These are phyloP conservation scores for Crepidodera aurea DNA, from an alignment of 2,888 invertebrate genomes.

Conservation along the genomic window DNA sequence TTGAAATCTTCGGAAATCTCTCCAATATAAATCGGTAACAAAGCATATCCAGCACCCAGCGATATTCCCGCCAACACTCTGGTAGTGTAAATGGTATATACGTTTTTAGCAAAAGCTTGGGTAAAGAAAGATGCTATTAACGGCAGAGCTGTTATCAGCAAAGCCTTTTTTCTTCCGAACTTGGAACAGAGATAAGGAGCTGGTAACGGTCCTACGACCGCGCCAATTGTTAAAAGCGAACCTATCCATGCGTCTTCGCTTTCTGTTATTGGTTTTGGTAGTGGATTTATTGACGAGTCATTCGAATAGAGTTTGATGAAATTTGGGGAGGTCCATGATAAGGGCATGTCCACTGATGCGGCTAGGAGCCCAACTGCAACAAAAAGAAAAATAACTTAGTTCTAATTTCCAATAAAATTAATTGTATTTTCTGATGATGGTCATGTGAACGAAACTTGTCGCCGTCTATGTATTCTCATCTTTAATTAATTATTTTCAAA, in stretches of 20 bases:
- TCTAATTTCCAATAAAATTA: too few relatives aligned
- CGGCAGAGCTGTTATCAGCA: slow-evolving; percentile 63
- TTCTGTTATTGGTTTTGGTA: slow-evolving; percentile 51
- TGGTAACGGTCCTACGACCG: slow-evolving; percentile 69
- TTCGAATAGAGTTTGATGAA: slow-evolving; percentile 45
- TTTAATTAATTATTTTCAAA: too few relatives aligned
- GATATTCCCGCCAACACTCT: slow-evolving; percentile 68
- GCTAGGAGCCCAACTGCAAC: slow-evolving; percentile 47
- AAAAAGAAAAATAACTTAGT: too few relatives aligned
- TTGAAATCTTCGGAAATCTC: slow-evolving; percentile 81
- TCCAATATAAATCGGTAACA: slow-evolving; percentile 84
- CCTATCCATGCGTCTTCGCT: slow-evolving; percentile 65
- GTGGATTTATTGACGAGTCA: slow-evolving; percentile 50
- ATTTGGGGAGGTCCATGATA: slow-evolving; percentile 49
- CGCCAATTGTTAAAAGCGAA: slow-evolving; percentile 61
- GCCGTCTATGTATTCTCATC: too few relatives aligned
- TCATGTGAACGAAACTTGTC: too few relatives aligned
- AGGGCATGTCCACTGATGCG: slow-evolving; percentile 43
- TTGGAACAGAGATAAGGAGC: slow-evolving; percentile 71
- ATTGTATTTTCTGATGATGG: too few relatives aligned
- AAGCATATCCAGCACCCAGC: slow-evolving; percentile 75
- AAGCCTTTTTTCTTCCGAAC: slow-evolving; percentile 72
- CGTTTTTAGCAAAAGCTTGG: slow-evolving; percentile 39
- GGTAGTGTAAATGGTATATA: slow-evolving; percentile 54
- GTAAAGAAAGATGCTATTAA: slow-evolving; percentile 41